These are phyloP conservation scores for Apogon hyalosoma DNA, from an alignment of 2,797 vertebrate genomes.

Conservation along the genomic window DNA sequence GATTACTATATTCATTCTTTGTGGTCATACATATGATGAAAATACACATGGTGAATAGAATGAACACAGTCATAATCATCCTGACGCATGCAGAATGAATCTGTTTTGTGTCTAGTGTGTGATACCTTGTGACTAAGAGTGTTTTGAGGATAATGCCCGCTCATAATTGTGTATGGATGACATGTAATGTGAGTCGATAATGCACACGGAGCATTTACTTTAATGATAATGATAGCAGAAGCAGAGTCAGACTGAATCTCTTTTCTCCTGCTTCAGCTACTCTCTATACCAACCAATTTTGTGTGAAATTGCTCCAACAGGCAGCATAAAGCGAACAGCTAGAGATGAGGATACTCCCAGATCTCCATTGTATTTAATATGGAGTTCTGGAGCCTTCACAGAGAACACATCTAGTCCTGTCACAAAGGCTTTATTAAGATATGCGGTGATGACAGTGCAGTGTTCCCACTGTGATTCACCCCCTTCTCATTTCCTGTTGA, in stretches of 20 bases:
- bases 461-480: slow-evolving; percentile 63
- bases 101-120: background rate
- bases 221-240: background rate
- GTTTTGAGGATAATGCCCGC: background rate
- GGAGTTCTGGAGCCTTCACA: slow-evolving; percentile 19
- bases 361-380: background rate
- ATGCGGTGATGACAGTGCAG: slow-evolving; percentile 31
- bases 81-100: too few species aligned
- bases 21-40: too few species aligned
- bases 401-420: slow-evolving; percentile 37
- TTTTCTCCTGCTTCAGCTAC: background rate
- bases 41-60: too few species aligned
- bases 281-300: background rate
- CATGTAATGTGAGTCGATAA: background rate
- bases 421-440: slow-evolving; percentile 52
- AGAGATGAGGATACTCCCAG: slow-evolving; percentile 1
- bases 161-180: background rate
- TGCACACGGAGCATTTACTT: background rate
- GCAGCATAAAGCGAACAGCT: background rate
- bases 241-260: background rate
- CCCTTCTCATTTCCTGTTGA: slow-evolving; percentile 74
- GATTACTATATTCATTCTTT: too few species aligned
- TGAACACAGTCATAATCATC: too few species aligned
- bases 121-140: background rate
- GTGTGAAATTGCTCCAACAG: background rate